Base-by-base conservation (phyloP, 1,140 invertebrate genomes). In the Temnothorax longispinosus region DNA sequence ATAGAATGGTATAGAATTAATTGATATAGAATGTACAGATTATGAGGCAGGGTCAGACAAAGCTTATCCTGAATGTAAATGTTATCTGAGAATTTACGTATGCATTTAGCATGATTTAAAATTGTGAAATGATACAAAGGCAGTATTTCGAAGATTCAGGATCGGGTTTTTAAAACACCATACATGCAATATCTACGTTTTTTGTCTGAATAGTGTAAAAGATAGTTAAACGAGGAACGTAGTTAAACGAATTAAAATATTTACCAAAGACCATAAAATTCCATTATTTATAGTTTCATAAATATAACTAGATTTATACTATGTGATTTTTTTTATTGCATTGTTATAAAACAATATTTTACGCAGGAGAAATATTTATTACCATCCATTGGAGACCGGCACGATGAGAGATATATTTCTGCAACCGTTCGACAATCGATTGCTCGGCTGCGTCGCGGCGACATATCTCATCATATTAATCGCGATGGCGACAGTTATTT, bases 401-500 rank as follows among this genome's bases (percentile, higher is more conserved):
- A 95, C 96, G 11, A 96, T 96, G 32, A 94, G 96, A 3, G 96
- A 97, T 85, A 97, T 97, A 93, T 97, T 97, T 92, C 80, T 96
- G 21, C 96, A 96, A 41, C 96, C 96, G 0, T 97, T 97, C 85
- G 96, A 96, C 84, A 93, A 94, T 10, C 94, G 94, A 15, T 92
- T 97, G 18, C 82, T 97, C 0, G 86, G 94, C 0, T 96, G 96
- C 81, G 96, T 97, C 0, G 90, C 96, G 0, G 94, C 92, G 0
- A 96, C 96, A 3, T 95, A 95, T 2, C 35, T 96, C 0, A 85
- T 96, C 0, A 95, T 96, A 5, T 93, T 96, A 0, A 67, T 96
- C 0, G 92, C 94, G 0, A 95, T 96, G 91, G 92, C 96, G n/a
- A 74, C 95, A 2, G 96, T 96, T 41, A 96, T 94, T 86, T 94